These are phyloP conservation scores for Acipenser oxyrinchus DNA, from an alignment of 2,797 vertebrate genomes.

Conservation along the genomic window DNA sequence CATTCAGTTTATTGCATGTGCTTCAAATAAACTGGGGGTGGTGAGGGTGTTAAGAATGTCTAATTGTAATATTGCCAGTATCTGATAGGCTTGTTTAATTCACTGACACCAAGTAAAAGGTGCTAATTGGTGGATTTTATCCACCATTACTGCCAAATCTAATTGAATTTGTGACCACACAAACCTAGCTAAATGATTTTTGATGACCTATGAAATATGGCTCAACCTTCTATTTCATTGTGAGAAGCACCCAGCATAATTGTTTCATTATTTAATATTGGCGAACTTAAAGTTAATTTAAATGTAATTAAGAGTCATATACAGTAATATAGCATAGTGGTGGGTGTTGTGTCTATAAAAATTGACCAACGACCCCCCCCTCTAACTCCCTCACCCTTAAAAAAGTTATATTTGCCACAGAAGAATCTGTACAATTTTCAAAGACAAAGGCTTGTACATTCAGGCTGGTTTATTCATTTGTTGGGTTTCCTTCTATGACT, in stretches of 20 bases:
- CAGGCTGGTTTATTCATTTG: no score
- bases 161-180: no score
- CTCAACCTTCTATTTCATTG: no score
- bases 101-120: no score
- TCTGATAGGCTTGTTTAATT: no score
- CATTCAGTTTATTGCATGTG: background rate
- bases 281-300: background rate
- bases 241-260: background rate
- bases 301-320: background rate
- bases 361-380: background rate
- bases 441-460: no score
- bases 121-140: no score
- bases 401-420: background rate
- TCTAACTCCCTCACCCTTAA: background rate
- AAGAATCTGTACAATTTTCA: background rate
- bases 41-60: no score
- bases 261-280: background rate
- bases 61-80: no score
- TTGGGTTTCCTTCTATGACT: conserved; percentile 1
- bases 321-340: background rate
- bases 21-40: background rate
- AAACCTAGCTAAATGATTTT: no score
- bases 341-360: background rate
- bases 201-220: no score
- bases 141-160: no score